phyloP scores from a whole-genome alignment of 2,888 invertebrate species.

The Cephus spinipes region DNA sequence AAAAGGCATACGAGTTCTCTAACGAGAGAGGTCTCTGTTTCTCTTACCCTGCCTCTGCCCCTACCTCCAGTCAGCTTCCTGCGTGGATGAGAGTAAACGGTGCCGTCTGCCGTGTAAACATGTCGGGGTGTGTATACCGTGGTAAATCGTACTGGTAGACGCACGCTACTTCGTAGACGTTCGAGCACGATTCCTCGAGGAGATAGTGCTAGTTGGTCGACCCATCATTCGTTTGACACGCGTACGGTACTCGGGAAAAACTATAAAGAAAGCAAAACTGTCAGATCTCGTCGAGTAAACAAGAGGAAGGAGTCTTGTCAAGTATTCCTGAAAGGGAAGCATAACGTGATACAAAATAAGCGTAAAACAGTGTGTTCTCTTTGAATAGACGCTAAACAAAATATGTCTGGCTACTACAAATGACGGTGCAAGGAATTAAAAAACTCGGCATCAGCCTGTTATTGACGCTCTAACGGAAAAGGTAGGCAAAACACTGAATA shows the following conservation, averaged over 20 bases:
- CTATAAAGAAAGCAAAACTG: neutral
- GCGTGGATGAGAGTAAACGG: neutral
- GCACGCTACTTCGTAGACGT: neutral
- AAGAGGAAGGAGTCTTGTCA: neutral
- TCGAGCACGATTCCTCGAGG: neutral
- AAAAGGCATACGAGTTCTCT: neutral
- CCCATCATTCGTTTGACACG: neutral
- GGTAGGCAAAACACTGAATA: neutral
- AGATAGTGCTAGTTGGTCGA: neutral
- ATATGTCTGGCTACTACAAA: neutral
- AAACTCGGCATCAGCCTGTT: neutral
- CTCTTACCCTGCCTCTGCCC: neutral
- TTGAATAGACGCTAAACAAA: neutral
- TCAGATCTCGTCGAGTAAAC: neutral
- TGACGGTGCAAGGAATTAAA: constrained; percentile 2
- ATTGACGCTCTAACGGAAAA: neutral
- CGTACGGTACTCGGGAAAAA: neutral
- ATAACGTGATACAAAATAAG: neutral
- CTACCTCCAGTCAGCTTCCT: neutral
- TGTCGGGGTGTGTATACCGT: neutral
- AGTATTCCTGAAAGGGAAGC: neutral
- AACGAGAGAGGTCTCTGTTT: neutral
- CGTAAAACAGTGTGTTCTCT: neutral
- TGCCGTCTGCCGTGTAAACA: neutral
- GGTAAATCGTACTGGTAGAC: neutral